Base-by-base conservation (phyloP, 2,797 vertebrate species). In the Pseudopleuronectes americanus region DNA sequence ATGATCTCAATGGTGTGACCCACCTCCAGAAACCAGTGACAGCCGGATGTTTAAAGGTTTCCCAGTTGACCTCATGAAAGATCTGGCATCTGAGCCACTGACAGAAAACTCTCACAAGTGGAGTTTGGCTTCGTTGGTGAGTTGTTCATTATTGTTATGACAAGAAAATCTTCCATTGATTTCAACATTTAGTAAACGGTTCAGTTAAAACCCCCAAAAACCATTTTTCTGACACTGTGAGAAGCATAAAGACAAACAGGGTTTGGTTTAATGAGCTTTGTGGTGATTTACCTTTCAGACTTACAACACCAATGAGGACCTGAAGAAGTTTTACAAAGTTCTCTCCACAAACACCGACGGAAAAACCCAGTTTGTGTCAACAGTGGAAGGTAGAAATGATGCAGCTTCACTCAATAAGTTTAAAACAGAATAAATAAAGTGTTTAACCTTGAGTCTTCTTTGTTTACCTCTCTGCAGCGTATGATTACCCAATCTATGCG, bases 41-140 rank as follows among this genome's bases (percentile, higher is more conserved):
- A 95, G 96, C 86, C 93, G 91, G 80, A 84, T 99, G 89, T 99
- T 99, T 79, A 81, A 60, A 68, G 90, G 84, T 56, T 94, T 99
- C 76, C 96, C 97, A 19, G 67, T 63, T 38, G 92, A 96, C 2
- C 75, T 99, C 4, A 80, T 97, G 68, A 22, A 82, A 0, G 89
- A 91, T 0, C 78, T 99, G 73, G 90, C 93, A 7, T 71, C 82
- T 0, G 92, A 97, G 62, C 90, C 94, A 0, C 76, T 99, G 68
- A 96, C 97, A 0, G 94, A 93, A 51, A 96, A 99, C 90, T 93
- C 93, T 31, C 97, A 99, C 81, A 17, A 21, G 13, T 97, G 95
- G 96, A 97, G 97, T 76, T 61, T 99, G 33, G 91, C 93, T 0
- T 13, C 90, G 61, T 71, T 89, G 96, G 97, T 99, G 92, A 0